A percentile compares a stretch with the other conserved stretches of the same genome.
Conservation (phyloP, 1,140 invertebrate genomes). For the Drosophila varians region DNA sequence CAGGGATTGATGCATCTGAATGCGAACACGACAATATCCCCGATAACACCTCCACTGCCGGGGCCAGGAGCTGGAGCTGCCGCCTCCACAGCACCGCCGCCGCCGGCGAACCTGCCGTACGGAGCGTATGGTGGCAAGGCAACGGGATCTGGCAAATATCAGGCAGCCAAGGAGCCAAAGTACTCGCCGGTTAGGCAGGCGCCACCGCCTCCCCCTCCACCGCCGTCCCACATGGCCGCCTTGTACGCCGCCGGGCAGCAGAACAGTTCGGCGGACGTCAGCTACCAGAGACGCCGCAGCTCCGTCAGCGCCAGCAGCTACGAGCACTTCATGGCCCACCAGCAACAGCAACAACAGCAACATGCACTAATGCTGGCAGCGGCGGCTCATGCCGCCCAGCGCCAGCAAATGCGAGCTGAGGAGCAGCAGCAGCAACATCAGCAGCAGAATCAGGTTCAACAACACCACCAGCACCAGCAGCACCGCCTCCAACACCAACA, state of each 20-base stretch:
- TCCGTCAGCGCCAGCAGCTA: constrained; percentile 71
- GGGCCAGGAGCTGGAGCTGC: constrained; percentile 63
- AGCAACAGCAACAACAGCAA: constrained; percentile 75
- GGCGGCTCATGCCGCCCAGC: constrained; percentile 62
- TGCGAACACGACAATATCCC: constrained; percentile 78
- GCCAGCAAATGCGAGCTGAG: constrained; percentile 38
- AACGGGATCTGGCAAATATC: constrained; percentile 35
- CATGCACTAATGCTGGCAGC: constrained; percentile 69
- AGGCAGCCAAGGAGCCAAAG: constrained; percentile 50
- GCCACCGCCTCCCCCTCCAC: constrained; percentile 67
- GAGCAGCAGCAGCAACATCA: constrained; percentile 48
- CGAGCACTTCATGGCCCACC: constrained; percentile 68
- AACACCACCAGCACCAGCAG: constrained; percentile 22
- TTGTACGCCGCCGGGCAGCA: constrained; percentile 45
- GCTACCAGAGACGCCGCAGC: constrained; percentile 63
- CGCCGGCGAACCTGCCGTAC: constrained; percentile 67
- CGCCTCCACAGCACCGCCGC: constrained; percentile 80
- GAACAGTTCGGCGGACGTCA: constrained; percentile 44
- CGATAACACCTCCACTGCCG: constrained; percentile 80
- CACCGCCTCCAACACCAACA: constrained; percentile 33
- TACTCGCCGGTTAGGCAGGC: constrained; percentile 51
- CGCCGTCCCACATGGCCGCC: constrained; percentile 53
- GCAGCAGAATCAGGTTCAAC: constrained; percentile 41
- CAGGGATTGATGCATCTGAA: constrained; percentile 80
- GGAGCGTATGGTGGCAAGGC: constrained; percentile 48